These are phyloP conservation scores for Scomber japonicus DNA, from an alignment of 2,113 vertebrate genomes.

Conservation along the genomic window DNA sequence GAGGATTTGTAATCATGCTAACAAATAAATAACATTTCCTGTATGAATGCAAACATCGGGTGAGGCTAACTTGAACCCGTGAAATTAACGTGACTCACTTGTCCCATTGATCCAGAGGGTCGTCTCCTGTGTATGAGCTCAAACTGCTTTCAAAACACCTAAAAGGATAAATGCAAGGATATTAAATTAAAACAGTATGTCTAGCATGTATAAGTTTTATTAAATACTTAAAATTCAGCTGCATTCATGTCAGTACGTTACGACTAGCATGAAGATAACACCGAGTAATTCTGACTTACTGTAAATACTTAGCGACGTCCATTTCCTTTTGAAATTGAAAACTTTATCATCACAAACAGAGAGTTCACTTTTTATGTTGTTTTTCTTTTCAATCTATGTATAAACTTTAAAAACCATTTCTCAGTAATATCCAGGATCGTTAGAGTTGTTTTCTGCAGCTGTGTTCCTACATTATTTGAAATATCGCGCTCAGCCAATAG, in stretches of 20 bases:
- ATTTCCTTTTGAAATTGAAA: constrained; percentile 19
- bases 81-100: constrained; percentile 79
- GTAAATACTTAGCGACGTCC: constrained; percentile 70
- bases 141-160: constrained; percentile 89
- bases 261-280: constrained; percentile 11
- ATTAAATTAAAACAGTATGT: background rate
- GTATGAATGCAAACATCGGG: too few relatives aligned
- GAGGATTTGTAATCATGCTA: too few relatives aligned
- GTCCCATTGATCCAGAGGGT: constrained; percentile 91
- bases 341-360: too few relatives aligned
- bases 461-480: constrained; percentile 32
- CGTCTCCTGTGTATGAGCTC: constrained; percentile 85
- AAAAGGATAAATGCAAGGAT: background rate
- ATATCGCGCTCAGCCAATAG: constrained; percentile 70
- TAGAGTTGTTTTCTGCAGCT: background rate
- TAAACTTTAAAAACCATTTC: background rate
- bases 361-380: too few relatives aligned
- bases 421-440: background rate
- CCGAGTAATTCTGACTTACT: constrained; percentile 60
- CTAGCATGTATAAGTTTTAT: background rate
- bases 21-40: too few relatives aligned
- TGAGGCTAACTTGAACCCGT: background rate
- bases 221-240: background rate
- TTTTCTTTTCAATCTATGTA: background rate
- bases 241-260: background rate